phyloP scores from a whole-genome alignment of 2,797 vertebrate genomes.

The Peromyscus eremicus region DNA sequence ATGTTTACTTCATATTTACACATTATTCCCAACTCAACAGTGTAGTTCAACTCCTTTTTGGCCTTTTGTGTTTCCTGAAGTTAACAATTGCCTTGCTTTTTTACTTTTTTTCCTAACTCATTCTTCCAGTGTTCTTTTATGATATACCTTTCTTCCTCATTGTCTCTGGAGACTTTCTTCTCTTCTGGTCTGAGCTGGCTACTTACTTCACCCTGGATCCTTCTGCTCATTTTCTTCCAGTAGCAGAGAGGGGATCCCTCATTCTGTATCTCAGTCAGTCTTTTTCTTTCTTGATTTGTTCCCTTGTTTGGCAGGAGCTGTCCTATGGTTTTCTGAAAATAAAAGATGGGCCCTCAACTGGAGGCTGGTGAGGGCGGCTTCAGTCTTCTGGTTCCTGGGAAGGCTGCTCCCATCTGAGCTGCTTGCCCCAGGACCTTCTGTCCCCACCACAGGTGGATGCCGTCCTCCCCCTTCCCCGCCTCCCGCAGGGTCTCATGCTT shows the following conservation, averaged over 20 bases:
- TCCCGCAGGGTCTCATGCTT: not conserved
- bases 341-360: rapidly evolving
- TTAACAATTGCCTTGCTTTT: not conserved
- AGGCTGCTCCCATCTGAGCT: rapidly evolving
- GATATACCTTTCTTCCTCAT: rapidly evolving
- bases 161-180: not conserved
- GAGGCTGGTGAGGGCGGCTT: rapidly evolving
- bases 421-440: not conserved
- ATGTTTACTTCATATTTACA: rapidly evolving
- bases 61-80: not conserved
- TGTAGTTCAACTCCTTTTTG: rapidly evolving
- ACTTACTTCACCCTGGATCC: rapidly evolving
- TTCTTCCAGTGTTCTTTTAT: not conserved
- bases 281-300: not conserved
- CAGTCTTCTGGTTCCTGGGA: rapidly evolving
- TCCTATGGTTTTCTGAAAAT: not conserved
- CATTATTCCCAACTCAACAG: rapidly evolving
- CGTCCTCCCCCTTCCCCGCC: too few relatives aligned
- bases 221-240: not conserved
- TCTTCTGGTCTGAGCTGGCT: not conserved
- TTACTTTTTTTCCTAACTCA: not conserved
- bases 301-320: not conserved
- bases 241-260: not conserved
- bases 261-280: not conserved
- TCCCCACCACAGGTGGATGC: rapidly evolving